Conservation (phyloP, 2,113 vertebrate species). For the Phoxinus phoxinus region DNA sequence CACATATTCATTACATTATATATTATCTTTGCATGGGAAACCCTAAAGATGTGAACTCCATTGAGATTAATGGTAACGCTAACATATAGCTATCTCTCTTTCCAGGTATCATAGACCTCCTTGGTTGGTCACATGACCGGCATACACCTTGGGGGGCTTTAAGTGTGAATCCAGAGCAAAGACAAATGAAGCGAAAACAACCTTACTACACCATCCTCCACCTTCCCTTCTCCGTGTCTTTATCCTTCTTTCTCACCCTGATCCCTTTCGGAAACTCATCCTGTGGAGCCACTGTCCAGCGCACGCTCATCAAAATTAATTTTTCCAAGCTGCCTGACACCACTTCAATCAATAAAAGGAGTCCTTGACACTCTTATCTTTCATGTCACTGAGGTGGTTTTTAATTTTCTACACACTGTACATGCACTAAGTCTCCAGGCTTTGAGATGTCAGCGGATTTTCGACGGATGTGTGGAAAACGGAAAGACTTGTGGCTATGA, state of each 20-base stretch:
- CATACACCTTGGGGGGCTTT: background rate
- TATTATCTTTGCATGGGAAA: background rate
- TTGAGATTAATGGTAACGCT: background rate
- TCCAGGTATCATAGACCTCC: background rate
- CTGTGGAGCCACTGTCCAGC: background rate
- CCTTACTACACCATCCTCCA: background rate
- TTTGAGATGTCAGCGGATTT: slow-evolving; percentile 47
- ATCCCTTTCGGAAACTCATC: slow-evolving; percentile 29
- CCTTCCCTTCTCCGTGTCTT: background rate
- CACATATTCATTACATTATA: background rate
- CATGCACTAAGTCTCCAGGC: slow-evolving; percentile 13
- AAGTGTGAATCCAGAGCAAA: background rate
- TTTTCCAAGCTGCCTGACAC: background rate
- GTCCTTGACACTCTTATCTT: slow-evolving; percentile 41
- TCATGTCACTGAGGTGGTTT: slow-evolving; percentile 13
- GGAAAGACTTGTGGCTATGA: background rate
- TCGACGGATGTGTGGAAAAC: background rate
- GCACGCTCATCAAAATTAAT: slow-evolving; percentile 29
- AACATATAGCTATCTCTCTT: background rate
- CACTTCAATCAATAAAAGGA: slow-evolving; percentile 4
- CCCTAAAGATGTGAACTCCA: background rate
- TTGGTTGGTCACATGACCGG: slow-evolving; percentile 13
- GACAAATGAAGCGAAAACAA: background rate
- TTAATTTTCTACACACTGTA: background rate
- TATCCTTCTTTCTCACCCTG: background rate